Base-by-base conservation (phyloP, 2,888 invertebrate genomes). In the Ischnus inquisitorius region DNA sequence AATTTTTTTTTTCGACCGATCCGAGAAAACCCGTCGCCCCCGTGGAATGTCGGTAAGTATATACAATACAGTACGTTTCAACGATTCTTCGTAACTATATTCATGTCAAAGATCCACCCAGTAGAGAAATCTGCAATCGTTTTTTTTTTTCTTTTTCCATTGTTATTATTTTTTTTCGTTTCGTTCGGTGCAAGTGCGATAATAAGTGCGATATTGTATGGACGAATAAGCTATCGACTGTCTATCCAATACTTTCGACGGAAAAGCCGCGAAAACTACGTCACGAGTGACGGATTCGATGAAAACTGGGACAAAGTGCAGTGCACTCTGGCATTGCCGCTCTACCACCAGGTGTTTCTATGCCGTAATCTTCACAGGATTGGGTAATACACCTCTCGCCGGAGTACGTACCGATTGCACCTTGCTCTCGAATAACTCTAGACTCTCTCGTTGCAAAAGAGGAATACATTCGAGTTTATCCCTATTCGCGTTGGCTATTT, bases 221-320 rank as follows among this genome's bases (percentile, higher is more conserved):
- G 12, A 57, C 57, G 6, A 57, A 25, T 57, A 19, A 34, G 64
- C 46, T 60, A 25, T 28, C 19, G 51, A 19, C 34, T 57, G 12
- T 19, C 57, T 48, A 16, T 72, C 19, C n/a, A 34, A 46, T 39
- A 34, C 62, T 85, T 84, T 85, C 82, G 71, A 82, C 86, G 89
- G 88, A 90, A 92, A 92, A 91, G 89, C 89, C 90, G 92, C 91
- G 91, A 93, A 92, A 92, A 90, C 91, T 92, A 92, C 93, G 93
- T 93, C 93, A 93, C 91, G 88, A 91, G 90, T 93, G 92, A 93
- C 92, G 92, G 93, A 93, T 92, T 93, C 90, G 89, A 89, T 90
- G 88, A 92, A 93, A 93, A 93, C 92, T 93, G 93, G 93, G 93
- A 93, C 93, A 93, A 93, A 93, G 93, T 93, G 93, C 93, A 93